Evolutionary conservation across 2,888 invertebrate genomes (phyloP), one percentile per base, ranked within the genome.

Genomic region (Callyntrura guangdongensis): DNA sequence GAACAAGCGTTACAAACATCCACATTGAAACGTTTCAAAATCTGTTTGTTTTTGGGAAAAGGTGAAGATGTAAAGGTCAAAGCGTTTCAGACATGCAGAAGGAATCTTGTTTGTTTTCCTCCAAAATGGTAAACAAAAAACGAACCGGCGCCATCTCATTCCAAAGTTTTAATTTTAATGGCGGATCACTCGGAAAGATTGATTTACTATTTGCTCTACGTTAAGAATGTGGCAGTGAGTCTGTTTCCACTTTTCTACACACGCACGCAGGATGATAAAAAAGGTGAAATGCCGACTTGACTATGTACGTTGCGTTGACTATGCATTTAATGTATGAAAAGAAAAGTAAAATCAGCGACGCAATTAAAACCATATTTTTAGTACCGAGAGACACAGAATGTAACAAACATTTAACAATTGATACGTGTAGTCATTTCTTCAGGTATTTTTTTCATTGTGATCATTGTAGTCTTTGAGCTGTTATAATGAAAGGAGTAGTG

Each of bases 91-190:
- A 27, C 56, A 79, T 25, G 56, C 53, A 14, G 20, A 59, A 45
- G 36, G 59, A 79, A 79, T 56, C 72, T 74, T 79, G 27, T 79
- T 77, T 85, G 25, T 67, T 56, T 85, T 67, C 8, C 22, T 81
- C 27, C 11, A 64, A 27, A 79, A 36, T 53, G n/a, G 25, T 17
- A 77, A 25, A 77, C 22, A 77, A 79, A 59, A 74, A 56, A 22
- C 20, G 45, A 20, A 47, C 20, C 56, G 89, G 84, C 89, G 89
- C 89, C 89, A 84, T 89, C 59, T 84, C 64, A 77, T 84, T 84
- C 61, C 25, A 25, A 25, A 47, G 64, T 84, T 89, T 89, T 84
- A 74, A 84, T 84, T 84, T 74, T 83, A 83, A 83, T 74, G 84
- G 56, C 14, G 36, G 47, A 61, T 69, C 81, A 47, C 8, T 56